Percentiles rank a stretch among this genome's conserved stretches.
These are phyloP conservation scores for Bathynomus jamesi DNA, from an alignment of 1,140 invertebrate species.

Conservation along the genomic window DNA sequence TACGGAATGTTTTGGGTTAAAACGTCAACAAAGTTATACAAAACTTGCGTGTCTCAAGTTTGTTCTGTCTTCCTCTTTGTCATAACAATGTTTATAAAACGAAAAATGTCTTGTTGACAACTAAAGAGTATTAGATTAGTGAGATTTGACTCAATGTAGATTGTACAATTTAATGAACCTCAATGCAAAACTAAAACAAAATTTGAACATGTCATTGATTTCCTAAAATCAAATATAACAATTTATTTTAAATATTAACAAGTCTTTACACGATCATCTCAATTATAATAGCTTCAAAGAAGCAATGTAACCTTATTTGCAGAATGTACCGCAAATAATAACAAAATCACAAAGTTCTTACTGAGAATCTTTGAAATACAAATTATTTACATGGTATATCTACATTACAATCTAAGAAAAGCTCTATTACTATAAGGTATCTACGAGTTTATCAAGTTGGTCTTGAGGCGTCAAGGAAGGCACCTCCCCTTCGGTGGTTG, in stretches of 20 bases:
- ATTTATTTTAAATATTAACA: constrained; percentile 27
- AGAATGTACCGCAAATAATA: constrained; percentile 35
- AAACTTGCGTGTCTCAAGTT: no score
- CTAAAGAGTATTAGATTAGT: background rate
- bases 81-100: no score
- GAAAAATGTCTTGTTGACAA: no score
- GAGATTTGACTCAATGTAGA: background rate
- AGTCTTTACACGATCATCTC: constrained; percentile 23
- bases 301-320: constrained; percentile 35
- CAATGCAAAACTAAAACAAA: background rate
- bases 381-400: constrained; percentile 28
- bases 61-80: no score
- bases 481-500: constrained; percentile 46
- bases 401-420: constrained; percentile 29
- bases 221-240: constrained; percentile 30
- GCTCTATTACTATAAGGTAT: constrained; percentile 61
- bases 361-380: constrained; percentile 24
- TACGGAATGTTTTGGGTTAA: no score
- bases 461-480: constrained; percentile 77
- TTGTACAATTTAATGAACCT: background rate
- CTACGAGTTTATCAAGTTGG: constrained; percentile 84
- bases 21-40: no score
- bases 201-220: background rate
- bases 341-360: constrained; percentile 37
- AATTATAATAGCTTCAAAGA: constrained; percentile 34